Conservation (phyloP, 2,888 invertebrate genomes). For the Agrenia bidenticulata region DNA sequence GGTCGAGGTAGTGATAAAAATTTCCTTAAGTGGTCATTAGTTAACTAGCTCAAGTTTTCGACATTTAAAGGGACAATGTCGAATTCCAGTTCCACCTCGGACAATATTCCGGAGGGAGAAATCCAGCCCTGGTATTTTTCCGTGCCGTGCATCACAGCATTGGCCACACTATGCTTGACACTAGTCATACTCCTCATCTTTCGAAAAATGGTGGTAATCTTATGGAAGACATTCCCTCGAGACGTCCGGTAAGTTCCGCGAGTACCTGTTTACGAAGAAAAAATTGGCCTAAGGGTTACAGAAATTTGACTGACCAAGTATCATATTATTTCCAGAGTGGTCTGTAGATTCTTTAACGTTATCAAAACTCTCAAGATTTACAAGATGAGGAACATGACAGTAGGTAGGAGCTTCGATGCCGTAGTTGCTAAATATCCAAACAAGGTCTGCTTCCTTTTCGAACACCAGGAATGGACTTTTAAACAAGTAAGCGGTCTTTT, state of each 20-base stretch:
- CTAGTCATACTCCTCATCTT: conserved; percentile 24
- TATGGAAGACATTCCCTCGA: conserved; percentile 34
- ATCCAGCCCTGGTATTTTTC: conserved; percentile 5
- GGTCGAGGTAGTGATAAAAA: too few relatives aligned
- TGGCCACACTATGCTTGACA: conserved; percentile 17
- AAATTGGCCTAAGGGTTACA: not conserved
- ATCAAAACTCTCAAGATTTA: conserved; percentile 11
- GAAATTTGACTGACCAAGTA: not conserved
- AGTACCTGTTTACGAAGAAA: not conserved
- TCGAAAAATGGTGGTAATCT: conserved; percentile 28
- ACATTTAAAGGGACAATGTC: too few relatives aligned
- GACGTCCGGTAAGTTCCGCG: conserved; percentile 41
- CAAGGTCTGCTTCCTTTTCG: conserved; percentile 78
- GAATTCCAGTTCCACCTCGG: too few relatives aligned
- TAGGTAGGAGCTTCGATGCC: conserved; percentile 77
- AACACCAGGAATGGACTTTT: conserved; percentile 82
- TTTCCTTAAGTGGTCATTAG: too few relatives aligned
- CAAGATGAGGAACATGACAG: conserved; percentile 57
- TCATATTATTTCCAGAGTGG: conserved; percentile 2
- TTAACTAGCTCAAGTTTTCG: too few relatives aligned
- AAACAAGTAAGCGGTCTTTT: conserved; percentile 64
- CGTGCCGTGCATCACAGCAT: not conserved
- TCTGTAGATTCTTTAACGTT: not conserved
- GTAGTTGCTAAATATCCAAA: conserved; percentile 75
- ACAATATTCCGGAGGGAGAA: too few relatives aligned